Base-by-base conservation (phyloP, 2,888 invertebrate genomes). In the Oscheius sp. region DNA sequence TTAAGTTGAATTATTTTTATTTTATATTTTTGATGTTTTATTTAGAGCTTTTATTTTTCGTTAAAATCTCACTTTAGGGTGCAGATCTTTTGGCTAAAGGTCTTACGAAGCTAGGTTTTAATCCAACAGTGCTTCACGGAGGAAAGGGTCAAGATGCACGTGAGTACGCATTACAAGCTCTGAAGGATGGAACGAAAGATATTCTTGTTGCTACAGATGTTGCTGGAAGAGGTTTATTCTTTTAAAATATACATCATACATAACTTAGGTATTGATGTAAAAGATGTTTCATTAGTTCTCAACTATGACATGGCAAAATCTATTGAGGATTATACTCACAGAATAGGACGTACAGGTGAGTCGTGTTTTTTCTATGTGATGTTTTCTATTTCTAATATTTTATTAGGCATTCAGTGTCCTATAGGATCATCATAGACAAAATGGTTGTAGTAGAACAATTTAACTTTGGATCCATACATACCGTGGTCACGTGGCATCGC, bases 231-330 rank as follows among this genome's bases (percentile, higher is more conserved):
- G 80, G 79, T 77, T 17, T 17, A n/a, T 22, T 32, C n/a, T 32
- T 28, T 62, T 17, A 12, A 28, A 17, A 12, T 47, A 20, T 30
- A 22, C 12, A 2, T 33, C n/a, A 28, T 14, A 17, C 30, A 12
- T 47, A 24, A 22, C 67, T 12, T 56, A 78, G 98, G 98, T 93
- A 98, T 99, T 80, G 98, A 99, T 86, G 97, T 99, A 86, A 97
- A 98, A 87, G 97, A 99, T 87, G 98, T 99, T 2, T 95, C 96
- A 6, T 90, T 98, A 88, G 98, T 99, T 73, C 94, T 99, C 82
- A 99, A 99, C 88, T 99, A 99, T 85, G 98, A 99, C 86, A 99
- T 99, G 98, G 96, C 98, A 0, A 98, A 98, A 88, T 91, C 92
- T 20, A 97, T 99, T 84, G 98, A 99, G 90, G 91, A 89, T 80